Conservation (phyloP, 2,888 invertebrate species). For the Dynastes maya region DNA sequence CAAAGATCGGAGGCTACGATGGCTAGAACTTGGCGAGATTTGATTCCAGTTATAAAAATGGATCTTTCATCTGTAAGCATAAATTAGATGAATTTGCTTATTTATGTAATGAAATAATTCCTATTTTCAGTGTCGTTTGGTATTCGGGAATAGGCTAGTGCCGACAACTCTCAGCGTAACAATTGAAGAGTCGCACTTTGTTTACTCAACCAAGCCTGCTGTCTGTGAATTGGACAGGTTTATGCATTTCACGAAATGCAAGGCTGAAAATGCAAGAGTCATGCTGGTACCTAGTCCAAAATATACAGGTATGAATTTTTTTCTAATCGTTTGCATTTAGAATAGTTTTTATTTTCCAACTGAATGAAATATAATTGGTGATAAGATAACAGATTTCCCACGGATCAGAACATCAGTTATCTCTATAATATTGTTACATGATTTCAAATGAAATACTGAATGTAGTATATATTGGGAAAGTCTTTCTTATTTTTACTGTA, state of each 20-base stretch:
- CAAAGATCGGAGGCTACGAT: conserved; percentile 86
- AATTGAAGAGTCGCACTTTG: conserved; percentile 94
- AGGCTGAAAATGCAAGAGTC: conserved; percentile 95
- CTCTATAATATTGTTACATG: no score
- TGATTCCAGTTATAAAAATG: conserved; percentile 96
- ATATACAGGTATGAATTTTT: conserved; percentile 77
- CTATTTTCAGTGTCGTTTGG: conserved; percentile 83
- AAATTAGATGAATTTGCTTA: not conserved
- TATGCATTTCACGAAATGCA: conserved; percentile 96
- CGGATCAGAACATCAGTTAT: no score
- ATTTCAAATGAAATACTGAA: no score
- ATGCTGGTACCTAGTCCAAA: conserved; percentile 97
- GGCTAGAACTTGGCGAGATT: conserved; percentile 93
- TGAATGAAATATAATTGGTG: no score
- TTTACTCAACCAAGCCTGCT: conserved; percentile 96
- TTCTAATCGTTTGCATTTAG: no score
- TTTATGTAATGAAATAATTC: conserved; percentile 1
- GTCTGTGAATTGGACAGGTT: conserved; percentile 94
- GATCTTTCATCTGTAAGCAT: conserved; percentile 87
- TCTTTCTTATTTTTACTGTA: no score
- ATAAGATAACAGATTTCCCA: no score
- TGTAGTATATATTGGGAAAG: no score
- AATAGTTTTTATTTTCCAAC: no score
- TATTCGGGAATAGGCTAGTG: conserved; percentile 95
- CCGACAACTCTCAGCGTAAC: conserved; percentile 94